These are phyloP conservation scores for Elymnias hypermnestra DNA, from an alignment of 1,140 invertebrate species.

Conservation along the genomic window DNA sequence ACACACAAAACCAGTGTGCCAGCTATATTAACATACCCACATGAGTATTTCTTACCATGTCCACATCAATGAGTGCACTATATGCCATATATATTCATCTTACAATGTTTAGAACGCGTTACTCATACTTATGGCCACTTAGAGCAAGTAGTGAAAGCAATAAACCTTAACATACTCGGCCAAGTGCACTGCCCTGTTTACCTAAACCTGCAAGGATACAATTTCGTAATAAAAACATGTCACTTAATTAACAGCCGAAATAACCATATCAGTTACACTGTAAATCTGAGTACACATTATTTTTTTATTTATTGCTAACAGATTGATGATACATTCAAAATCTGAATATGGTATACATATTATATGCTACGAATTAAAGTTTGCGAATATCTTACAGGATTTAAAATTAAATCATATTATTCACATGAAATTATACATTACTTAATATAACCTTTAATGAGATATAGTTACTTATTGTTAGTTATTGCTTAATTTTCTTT, in stretches of 20 bases:
- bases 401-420: no score
- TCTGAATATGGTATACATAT: no score
- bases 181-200: constrained; percentile 13
- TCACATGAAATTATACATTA: no score
- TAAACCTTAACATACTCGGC: constrained; percentile 16
- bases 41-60: neutral
- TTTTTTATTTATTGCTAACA: no score
- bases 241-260: neutral
- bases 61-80: constrained; percentile 8
- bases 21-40: constrained; percentile 1
- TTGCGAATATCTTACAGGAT: no score
- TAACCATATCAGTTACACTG: no score
- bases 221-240: constrained; percentile 11
- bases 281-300: no score
- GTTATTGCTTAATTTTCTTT: no score
- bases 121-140: constrained; percentile 11
- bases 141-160: constrained; percentile 8
- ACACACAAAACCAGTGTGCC: neutral
- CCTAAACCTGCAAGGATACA: constrained; percentile 5
- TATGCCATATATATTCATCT: constrained; percentile 17
- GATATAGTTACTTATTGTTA: no score
- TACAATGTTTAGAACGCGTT: constrained; percentile 9
- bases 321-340: no score
- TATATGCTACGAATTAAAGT: no score
- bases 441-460: no score